Evolutionary conservation across 2,888 invertebrate species (phyloP).

Genomic region (Callinectes sapidus): DNA sequence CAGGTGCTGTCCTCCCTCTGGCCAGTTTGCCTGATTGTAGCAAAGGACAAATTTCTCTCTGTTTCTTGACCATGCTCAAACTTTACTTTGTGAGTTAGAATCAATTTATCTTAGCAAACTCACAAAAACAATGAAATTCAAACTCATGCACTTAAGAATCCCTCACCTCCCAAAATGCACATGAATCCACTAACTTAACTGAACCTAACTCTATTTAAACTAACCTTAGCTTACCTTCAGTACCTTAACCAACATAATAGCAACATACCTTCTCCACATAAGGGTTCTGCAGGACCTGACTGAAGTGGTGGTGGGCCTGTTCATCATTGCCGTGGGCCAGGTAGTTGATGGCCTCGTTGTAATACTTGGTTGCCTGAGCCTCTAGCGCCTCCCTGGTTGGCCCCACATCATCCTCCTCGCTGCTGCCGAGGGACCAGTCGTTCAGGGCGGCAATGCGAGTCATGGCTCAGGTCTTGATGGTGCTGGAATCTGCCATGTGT

Average conservation of each 20-base stretch:
- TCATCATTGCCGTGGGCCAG: slow-evolving; percentile 58
- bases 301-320: slow-evolving; percentile 62
- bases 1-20: slow-evolving; percentile 45
- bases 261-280: slow-evolving; percentile 67
- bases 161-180: too few relatives aligned
- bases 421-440: slow-evolving; percentile 65
- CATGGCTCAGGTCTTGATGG: slow-evolving; percentile 45
- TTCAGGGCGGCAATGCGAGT: slow-evolving; percentile 72
- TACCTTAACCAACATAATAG: too few relatives aligned
- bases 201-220: too few relatives aligned
- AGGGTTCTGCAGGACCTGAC: slow-evolving; percentile 65
- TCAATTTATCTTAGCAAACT: neutral
- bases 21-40: slow-evolving; percentile 58
- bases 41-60: neutral
- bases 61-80: neutral
- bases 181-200: too few relatives aligned
- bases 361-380: slow-evolving; percentile 59
- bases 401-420: slow-evolving; percentile 68
- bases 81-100: too few relatives aligned
- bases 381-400: slow-evolving; percentile 70
- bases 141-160: too few relatives aligned
- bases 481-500: neutral
- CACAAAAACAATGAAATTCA: neutral
- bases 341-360: slow-evolving; percentile 66
- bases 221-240: too few relatives aligned